Evolutionary conservation across 2,113 vertebrate species (phyloP), one percentile per base, ranked within the genome.

Genomic region (Rallus limicola): DNA sequence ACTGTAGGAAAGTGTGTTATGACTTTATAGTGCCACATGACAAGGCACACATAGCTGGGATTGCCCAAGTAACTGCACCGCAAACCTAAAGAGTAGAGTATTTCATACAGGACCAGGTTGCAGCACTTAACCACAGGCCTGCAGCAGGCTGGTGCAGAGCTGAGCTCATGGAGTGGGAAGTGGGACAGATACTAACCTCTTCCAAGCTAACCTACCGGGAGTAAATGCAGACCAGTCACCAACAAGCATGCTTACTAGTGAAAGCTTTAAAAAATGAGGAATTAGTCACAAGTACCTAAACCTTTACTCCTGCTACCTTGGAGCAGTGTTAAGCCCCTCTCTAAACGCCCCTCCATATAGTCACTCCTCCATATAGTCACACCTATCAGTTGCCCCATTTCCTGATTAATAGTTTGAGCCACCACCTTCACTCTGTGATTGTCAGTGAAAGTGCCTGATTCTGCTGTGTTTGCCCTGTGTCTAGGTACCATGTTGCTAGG

Each of bases 91-190:
- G 86, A 60, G 76, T 8, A 65, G 70, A 58, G 83, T 72, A 79
- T 96, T 96, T 96, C 96, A 68, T 84, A 64, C 88, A 71, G 88
- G 79, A 46, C 69, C 71, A 95, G 95, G 93, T 92, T 96, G 93
- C 95, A 95, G 95, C 96, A 96, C 68, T 48, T 52, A 90, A 95
- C 95, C 96, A 92, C 96, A 96, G 90, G 79, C 46, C 94, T 44
- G 64, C 86, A 67, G 79, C 10, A 3, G 29, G 67, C 72, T 0
- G 0, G 24, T 36, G 69, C 52, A 69, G 79, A 42, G 80, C 74
- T 34, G 21, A 0, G 0, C 69, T 91, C 38, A 5, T 25, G 42
- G 46, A 69, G 82, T 75, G 78, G 75, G 58, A 59, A 86, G 28
- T 70, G 82, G 67, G 74, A 88, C 67, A 64, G 75, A 36, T 0